These are phyloP conservation scores for Lamellibrachia luymesi DNA, from an alignment of 1,140 invertebrate genomes.

Conservation along the genomic window DNA sequence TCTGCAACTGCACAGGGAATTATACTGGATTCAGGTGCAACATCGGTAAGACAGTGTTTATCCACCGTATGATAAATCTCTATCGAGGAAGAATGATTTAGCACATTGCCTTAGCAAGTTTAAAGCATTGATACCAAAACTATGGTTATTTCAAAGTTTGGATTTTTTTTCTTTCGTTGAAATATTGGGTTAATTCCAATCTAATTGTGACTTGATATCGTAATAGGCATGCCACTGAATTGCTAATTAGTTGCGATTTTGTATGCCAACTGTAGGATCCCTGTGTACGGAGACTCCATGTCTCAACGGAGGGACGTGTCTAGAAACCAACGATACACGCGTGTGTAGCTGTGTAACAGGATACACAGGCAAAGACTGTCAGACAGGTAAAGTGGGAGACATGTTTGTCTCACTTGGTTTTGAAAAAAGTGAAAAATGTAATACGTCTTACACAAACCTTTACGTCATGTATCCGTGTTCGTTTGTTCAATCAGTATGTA, in stretches of 20 bases:
- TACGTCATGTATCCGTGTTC: not conserved
- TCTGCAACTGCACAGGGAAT: constrained; percentile 12
- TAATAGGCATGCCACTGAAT: not conserved
- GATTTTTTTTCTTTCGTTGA: no score
- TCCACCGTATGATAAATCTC: not conserved
- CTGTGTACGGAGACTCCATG: not conserved
- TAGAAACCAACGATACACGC: not conserved
- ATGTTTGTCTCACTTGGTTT: not conserved
- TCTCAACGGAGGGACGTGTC: not conserved
- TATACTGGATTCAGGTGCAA: constrained; percentile 15
- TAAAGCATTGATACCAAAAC: no score
- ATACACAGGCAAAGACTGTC: not conserved
- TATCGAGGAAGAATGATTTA: not conserved
- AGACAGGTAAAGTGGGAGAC: not conserved
- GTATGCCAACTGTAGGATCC: not conserved
- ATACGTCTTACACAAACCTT: not conserved
- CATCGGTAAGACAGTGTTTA: not conserved
- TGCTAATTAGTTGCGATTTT: not conserved
- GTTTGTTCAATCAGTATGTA: not conserved
- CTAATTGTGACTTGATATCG: no score
- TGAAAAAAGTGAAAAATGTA: not conserved
- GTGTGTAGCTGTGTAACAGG: constrained; percentile 7
- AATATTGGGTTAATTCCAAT: no score
- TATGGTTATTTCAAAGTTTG: no score
- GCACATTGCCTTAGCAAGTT: no score